A percentile compares a stretch with the other conserved stretches of the same genome.
Conservation (phyloP, 2,797 vertebrate species). For the Spinus pinus region DNA sequence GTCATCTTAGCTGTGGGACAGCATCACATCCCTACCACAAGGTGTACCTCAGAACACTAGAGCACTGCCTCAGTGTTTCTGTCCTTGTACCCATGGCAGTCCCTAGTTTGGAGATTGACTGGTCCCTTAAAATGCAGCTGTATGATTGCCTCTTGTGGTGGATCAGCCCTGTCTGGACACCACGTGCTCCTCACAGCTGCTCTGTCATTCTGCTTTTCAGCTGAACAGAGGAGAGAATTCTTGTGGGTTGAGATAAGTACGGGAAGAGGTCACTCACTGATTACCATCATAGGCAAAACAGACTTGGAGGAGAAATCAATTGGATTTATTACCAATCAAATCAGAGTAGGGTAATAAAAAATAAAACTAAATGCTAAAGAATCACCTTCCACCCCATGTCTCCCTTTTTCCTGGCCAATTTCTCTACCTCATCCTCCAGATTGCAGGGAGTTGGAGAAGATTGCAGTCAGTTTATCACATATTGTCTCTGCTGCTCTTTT, state of each 20-base stretch:
- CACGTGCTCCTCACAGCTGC: neutral
- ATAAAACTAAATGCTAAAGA: neutral
- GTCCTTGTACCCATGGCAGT: neutral
- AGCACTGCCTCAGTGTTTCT: neutral
- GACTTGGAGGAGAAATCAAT: neutral
- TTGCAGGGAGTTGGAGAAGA: neutral
- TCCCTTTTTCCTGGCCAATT: neutral
- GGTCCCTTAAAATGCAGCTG: neutral
- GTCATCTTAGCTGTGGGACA: neutral
- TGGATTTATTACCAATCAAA: neutral
- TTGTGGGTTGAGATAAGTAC: neutral
- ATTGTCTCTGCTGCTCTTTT: neutral
- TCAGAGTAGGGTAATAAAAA: neutral
- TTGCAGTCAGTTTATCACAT: neutral
- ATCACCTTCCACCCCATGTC: neutral
- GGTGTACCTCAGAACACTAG: neutral
- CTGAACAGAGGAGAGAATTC: neutral
- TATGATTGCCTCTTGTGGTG: neutral
- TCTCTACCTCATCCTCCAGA: neutral
- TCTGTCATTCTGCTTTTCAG: neutral
- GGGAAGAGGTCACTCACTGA: neutral
- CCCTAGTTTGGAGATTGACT: fast-evolving
- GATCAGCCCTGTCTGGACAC: neutral
- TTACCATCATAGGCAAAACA: neutral
- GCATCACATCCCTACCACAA: neutral